These are phyloP conservation scores for Sphinx pinastri DNA, from an alignment of 2,888 invertebrate genomes.

Conservation along the genomic window DNA sequence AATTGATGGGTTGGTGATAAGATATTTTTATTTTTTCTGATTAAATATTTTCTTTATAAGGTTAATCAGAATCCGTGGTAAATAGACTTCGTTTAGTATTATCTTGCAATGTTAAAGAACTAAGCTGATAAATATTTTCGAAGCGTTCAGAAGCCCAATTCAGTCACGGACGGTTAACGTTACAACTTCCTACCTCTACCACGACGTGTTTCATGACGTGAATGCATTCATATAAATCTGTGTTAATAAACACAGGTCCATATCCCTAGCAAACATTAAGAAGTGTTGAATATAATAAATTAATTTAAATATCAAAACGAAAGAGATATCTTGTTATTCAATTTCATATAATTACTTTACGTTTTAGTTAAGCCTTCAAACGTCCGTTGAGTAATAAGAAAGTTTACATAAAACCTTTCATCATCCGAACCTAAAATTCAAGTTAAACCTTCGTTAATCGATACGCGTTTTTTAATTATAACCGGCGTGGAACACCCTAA, in stretches of 20 bases:
- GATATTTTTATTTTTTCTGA: no score
- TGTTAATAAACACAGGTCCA: not conserved
- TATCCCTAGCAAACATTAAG: not conserved
- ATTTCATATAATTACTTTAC: not conserved
- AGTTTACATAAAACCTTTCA: slow-evolving; percentile 30
- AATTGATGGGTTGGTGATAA: not conserved
- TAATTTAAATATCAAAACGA: not conserved
- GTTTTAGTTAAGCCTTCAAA: slow-evolving; percentile 16
- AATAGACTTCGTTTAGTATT: no score
- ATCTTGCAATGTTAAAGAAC: no score
- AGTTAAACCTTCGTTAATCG: slow-evolving; percentile 52
- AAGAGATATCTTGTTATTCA: not conserved
- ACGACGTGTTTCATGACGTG: not conserved
- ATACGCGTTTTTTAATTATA: slow-evolving; percentile 72
- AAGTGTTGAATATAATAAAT: not conserved
- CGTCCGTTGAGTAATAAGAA: slow-evolving; percentile 19
- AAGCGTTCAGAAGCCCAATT: no score
- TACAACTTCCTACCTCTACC: no score
- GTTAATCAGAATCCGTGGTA: no score
- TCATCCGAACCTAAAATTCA: slow-evolving; percentile 39
- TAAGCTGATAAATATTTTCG: no score
- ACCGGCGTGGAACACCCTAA: slow-evolving; percentile 61
- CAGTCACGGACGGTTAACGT: no score
- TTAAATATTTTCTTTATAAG: no score
- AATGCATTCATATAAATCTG: not conserved